Evolutionary conservation across 2,888 invertebrate species (phyloP), one percentile per base, ranked within the genome.

Genomic region (Cacoxenus indagator): DNA sequence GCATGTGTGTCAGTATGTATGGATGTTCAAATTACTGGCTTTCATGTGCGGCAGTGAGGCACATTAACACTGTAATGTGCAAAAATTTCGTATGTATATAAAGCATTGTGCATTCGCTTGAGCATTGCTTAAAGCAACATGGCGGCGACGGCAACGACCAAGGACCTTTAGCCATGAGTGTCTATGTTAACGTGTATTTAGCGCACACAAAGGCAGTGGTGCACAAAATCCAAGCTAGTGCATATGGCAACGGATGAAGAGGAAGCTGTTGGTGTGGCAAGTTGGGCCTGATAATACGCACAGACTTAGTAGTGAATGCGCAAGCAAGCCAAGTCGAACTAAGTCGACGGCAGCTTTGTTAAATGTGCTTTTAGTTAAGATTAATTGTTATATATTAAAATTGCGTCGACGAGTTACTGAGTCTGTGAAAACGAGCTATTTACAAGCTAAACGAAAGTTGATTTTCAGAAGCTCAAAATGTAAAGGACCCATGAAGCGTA

Each of bases 21-120:
- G 74, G 67, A 71, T 74, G 72, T 73, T 79, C 74, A 84, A 81
- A 81, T 81, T 84, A 76, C 76, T 79, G 78, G 81, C 78, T 83
- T 85, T 81, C 84, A 81, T 80, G 76, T 86, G 85, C 77, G 84
- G 84, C 78, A 84, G 84, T 85, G 84, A 84, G 83, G 78, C 85
- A 85, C 84, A 84, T 84, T 84, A 84, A 86, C 84, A 86, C 84
- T 81, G 84, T 85, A 85, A 85, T 86, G 87, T 86, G 86, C 84
- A 85, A 86, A 86, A 84, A 78, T 76, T 69, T 70, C 0, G 29
- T 19, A 51, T 54, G 70, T 76, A 75, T 76, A 67, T 75, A 73
- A 76, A 67, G 73, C 55, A 68, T 57, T 71, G 66, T 70, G 68
- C 70, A 70, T 70, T 48, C 19, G n/a, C 19, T 19, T 48, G n/a